Evolutionary conservation across 2,797 vertebrate species (phyloP), one percentile per base, ranked within the genome.

Genomic region (Myioborus miniatus): DNA sequence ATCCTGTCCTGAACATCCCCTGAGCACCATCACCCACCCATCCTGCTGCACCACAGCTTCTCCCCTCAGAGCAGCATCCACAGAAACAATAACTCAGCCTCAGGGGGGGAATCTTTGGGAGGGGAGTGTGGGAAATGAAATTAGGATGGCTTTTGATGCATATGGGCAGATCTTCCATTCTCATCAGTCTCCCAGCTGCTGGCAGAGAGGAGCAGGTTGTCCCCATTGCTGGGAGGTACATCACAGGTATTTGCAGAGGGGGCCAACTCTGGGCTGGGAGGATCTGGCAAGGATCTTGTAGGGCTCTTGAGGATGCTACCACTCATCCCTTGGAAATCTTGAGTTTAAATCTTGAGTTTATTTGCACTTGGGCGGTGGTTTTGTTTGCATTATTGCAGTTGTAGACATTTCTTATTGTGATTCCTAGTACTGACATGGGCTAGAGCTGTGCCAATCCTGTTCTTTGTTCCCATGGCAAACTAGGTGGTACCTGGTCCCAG

Each of bases 161-260:
- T 82, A 3, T 22, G 44, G 79, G 36, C 27, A 65, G 46, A n/a
- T 81, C 11, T 50, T 68, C 41, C 32, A 74, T 64, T 36, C 36
- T n/a, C 10, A 19, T 65, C 2, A 1, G 16, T 64, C 20, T 67
- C 26, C 17, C 36, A 37, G 78, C 64, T 14, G 15, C 20, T 47
- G 68, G 56, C 41, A 53, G 55, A 50, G 32, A 62, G 50, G 44
- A 72, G 26, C 24, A 13, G 56, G 37, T 53, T 78, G 32, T 12
- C 83, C 12, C 43, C 2, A 0, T 21, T 56, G 16, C 65, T 81
- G 76, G 63, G 72, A 83, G 20, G 46, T 44, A 15, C 11, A 8
- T 14, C 41, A 13, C 0, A 2, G 75, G 49, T 47, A 3, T 78
- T 36, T 88, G 80, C 41, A 60, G 81, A 63, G 27, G 0, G 0